Conservation (phyloP, 2,797 vertebrate species). For the Pyrocephalus nanus region DNA sequence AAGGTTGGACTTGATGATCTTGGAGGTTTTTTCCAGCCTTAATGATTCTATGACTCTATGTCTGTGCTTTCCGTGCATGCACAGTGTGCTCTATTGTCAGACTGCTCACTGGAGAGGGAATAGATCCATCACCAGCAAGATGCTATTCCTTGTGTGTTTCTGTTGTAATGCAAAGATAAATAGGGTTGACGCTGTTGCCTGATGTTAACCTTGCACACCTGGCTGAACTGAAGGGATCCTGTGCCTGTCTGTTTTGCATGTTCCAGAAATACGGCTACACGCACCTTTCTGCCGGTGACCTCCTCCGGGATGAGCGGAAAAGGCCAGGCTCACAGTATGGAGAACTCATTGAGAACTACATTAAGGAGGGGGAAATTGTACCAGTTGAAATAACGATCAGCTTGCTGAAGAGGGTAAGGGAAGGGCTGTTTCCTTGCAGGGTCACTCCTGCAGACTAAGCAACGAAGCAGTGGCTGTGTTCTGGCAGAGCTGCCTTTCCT, state of each 20-base stretch:
- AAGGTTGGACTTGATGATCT: background rate
- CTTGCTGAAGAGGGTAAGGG: slow-evolving; percentile 88
- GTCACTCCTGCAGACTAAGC: background rate
- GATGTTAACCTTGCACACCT: background rate
- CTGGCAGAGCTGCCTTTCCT: background rate
- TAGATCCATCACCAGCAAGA: background rate
- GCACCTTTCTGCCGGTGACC: slow-evolving; percentile 94
- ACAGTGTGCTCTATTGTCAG: background rate
- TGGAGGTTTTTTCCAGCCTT: background rate
- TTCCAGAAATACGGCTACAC: slow-evolving; percentile 90
- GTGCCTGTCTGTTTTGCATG: background rate
- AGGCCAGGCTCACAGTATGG: slow-evolving; percentile 88
- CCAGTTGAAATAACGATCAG: slow-evolving; percentile 96
- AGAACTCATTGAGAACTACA: slow-evolving; percentile 90
- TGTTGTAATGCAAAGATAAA: background rate
- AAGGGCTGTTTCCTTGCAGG: background rate
- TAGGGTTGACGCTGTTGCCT: background rate
- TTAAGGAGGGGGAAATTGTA: slow-evolving; percentile 95
- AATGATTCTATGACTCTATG: background rate
- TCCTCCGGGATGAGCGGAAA: slow-evolving; percentile 90
- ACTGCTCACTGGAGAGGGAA: background rate
- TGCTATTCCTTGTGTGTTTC: background rate
- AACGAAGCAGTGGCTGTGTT: background rate
- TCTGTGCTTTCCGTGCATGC: background rate
- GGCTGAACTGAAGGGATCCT: background rate